A percentile compares a stretch with the other conserved stretches of the same genome.
Conservation (phyloP, 2,113 vertebrate species). For the Mesembrinibis cayennensis region DNA sequence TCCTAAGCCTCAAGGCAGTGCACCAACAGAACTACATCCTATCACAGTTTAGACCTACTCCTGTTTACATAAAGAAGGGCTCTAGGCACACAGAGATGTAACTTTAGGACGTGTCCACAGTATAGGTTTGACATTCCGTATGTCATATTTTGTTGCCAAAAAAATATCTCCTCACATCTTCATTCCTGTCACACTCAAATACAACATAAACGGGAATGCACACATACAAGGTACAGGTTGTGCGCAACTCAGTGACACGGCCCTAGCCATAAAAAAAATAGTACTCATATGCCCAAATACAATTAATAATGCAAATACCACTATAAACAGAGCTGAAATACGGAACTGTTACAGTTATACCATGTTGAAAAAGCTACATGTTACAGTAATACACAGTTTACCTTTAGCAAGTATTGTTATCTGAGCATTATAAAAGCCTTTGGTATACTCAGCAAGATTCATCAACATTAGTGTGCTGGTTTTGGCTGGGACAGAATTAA, state of each 20-base stretch:
- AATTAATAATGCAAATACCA: not conserved
- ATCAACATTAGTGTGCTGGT: not conserved
- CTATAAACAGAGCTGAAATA: not conserved
- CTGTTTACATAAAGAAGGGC: not conserved
- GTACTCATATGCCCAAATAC: not conserved
- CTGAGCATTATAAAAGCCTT: not conserved
- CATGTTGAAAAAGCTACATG: not conserved
- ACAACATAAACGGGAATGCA: not conserved
- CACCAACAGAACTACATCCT: not conserved
- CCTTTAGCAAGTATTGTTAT: not conserved
- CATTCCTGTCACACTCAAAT: not conserved
- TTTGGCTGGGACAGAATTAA: too few species aligned
- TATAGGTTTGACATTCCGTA: not conserved
- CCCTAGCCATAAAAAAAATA: not conserved
- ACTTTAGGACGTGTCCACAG: not conserved
- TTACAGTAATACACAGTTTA: not conserved
- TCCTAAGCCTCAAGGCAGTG: not conserved
- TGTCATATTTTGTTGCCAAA: not conserved
- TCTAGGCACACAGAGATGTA: not conserved
- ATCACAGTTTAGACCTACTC: not conserved
- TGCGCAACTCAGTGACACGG: not conserved
- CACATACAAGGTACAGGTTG: not conserved
- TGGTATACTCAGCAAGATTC: not conserved
- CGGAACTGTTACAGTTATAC: not conserved
- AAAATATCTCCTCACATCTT: not conserved